These are phyloP conservation scores for Thaumetopoea pityocampa DNA, from an alignment of 1,140 invertebrate species.

Conservation along the genomic window DNA sequence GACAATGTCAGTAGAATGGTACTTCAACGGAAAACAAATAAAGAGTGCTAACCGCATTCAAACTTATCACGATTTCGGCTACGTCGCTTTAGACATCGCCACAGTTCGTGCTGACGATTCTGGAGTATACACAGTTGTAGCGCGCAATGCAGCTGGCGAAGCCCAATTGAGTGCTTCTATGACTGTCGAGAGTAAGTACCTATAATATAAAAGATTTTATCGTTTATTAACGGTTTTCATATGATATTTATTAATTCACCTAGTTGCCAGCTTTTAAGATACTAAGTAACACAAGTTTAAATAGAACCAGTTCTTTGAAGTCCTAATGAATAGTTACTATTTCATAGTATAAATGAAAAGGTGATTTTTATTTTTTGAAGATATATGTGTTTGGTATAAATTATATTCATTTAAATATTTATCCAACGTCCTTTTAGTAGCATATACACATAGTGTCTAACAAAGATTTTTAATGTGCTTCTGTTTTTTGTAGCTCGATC, in stretches of 20 bases:
- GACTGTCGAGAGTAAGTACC: slow-evolving; percentile 89
- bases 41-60: slow-evolving; percentile 91
- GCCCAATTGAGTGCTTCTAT: slow-evolving; percentile 88
- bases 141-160: slow-evolving; percentile 91
- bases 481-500: slow-evolving; percentile 81
- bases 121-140: slow-evolving; percentile 91
- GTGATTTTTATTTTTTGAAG: no score
- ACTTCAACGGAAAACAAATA: slow-evolving; percentile 91
- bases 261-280: no score
- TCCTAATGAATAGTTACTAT: no score
- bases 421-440: no score
- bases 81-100: slow-evolving; percentile 94
- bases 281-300: no score
- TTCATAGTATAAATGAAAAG: no score
- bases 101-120: slow-evolving; percentile 91
- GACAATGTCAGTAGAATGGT: slow-evolving; percentile 93
- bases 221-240: background rate
- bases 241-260: background rate
- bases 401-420: no score
- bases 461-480: background rate
- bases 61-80: slow-evolving; percentile 96
- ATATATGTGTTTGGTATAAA: no score
- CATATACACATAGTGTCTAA: background rate
- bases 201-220: background rate
- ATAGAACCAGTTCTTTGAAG: no score